Conservation (phyloP, 2,888 invertebrate species). For the Protonemura montana region DNA sequence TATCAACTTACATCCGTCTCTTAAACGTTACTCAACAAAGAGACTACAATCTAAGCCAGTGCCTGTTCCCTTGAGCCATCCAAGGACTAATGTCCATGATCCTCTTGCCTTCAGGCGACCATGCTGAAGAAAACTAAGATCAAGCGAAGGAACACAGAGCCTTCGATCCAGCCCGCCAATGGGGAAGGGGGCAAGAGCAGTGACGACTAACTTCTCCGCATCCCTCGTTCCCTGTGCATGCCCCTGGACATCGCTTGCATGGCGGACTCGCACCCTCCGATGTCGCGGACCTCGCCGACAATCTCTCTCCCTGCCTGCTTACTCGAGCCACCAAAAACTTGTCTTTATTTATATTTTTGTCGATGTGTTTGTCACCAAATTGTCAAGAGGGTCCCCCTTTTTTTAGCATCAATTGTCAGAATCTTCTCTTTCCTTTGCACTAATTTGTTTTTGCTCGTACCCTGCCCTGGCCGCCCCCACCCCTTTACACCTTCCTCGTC, state of each 20-base stretch:
- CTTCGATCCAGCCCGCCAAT: constrained; percentile 75
- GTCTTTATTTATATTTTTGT: background rate
- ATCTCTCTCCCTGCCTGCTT: constrained; percentile 32
- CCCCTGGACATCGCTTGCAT: constrained; percentile 36
- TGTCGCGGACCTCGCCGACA: background rate
- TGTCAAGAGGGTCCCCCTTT: constrained; percentile 46
- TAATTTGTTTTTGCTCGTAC: constrained; percentile 50
- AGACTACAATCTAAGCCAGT: background rate
- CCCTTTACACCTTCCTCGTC: constrained; percentile 56
- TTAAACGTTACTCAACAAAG: background rate
- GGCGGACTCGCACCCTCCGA: background rate
- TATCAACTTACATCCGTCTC: background rate
- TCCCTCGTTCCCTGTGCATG: constrained; percentile 46
- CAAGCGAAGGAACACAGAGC: constrained; percentile 90
- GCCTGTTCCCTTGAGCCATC: constrained; percentile 39
- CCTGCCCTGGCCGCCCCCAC: constrained; percentile 61
- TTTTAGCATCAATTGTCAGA: constrained; percentile 47
- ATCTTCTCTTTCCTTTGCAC: constrained; percentile 54
- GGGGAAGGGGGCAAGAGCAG: constrained; percentile 74
- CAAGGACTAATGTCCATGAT: constrained; percentile 56
- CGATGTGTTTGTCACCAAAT: background rate
- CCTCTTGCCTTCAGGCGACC: constrained; percentile 80
- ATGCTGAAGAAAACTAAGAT: constrained; percentile 99
- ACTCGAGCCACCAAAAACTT: background rate
- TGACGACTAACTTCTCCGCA: constrained; percentile 61